Evolutionary conservation across 2,797 vertebrate species (phyloP), one percentile per base, ranked within the genome.

Genomic region (Gymnothorax javanicus): DNA sequence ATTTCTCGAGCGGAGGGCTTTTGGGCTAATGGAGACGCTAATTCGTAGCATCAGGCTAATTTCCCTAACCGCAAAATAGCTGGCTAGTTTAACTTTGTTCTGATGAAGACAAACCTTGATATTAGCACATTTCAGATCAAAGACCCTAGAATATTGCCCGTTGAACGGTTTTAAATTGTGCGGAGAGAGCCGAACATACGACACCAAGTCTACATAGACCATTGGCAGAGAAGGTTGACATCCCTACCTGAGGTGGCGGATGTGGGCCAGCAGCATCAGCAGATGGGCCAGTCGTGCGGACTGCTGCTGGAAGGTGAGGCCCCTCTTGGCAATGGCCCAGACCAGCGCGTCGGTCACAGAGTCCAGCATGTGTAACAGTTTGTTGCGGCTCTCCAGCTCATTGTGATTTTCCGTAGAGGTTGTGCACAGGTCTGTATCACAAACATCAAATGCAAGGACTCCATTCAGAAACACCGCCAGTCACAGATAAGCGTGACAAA

Each of bases 251-350:
- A 97, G 95, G 0, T 99, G 98, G 50, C 98, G 96, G 91, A 99
- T 95, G 0, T 99, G 98, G 4, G 98, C 99, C 0, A 99, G 97
- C 84, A 99, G 95, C 98, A 99, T 98, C 90, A 99, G 93, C 86
- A 99, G 92, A 67, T 99, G 98, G 5, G 97, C 97, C 77, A 99
- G 94, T 1, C 98, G 97, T 0, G 96, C 92, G 0, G 97, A 97
- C 93, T 99, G 98, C 93, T 99, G 97, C 90, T 97, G 97, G 0
- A 94, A 93, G 2, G 97, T 94, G 89, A 99, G 92, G 0, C 98
- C 98, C 0, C 96, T 97, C 90, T 96, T 97, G 25, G 97, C 96
- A 17, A 99, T 99, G 87, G 97, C 96, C 98, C 98, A 99, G 91
- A 99, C 97, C 93, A 99, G 92, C 0, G 98, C 97, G 0, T 99